These are phyloP conservation scores for Amiota communis DNA, from an alignment of 2,888 invertebrate genomes.

Conservation along the genomic window DNA sequence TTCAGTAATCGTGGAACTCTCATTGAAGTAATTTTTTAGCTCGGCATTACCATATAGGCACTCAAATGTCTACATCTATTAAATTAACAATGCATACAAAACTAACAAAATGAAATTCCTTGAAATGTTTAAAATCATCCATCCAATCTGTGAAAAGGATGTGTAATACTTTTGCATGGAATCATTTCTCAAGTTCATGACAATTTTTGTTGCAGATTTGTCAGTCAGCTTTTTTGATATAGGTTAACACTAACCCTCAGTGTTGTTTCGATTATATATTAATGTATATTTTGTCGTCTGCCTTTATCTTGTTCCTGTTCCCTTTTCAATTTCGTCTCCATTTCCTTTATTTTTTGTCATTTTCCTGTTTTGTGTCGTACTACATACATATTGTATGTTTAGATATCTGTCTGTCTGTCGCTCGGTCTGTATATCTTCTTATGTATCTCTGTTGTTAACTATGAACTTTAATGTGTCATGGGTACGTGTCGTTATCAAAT, in stretches of 20 bases:
- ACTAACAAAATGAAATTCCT: too few species aligned
- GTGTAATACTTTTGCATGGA: not conserved
- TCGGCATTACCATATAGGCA: too few species aligned
- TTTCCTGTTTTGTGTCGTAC: not conserved
- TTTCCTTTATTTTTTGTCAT: constrained; percentile 4
- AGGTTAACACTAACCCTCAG: not conserved
- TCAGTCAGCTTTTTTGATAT: constrained; percentile 13
- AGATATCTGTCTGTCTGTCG: too few species aligned
- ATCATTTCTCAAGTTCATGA: not conserved
- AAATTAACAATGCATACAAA: too few species aligned
- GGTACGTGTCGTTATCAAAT: constrained; percentile 9
- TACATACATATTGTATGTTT: too few species aligned
- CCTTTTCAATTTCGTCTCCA: not conserved
- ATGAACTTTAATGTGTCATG: too few species aligned
- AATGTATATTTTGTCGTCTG: not conserved
- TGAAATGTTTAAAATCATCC: too few species aligned
- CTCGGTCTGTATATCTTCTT: too few species aligned
- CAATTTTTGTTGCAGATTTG: constrained; percentile 15
- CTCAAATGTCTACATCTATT: not conserved
- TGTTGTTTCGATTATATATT: constrained; percentile 21
- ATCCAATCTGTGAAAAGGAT: too few species aligned
- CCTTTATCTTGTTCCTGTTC: constrained; percentile 3
- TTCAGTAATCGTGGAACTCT: too few species aligned
- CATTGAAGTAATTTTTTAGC: too few species aligned
- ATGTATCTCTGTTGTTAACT: too few species aligned